Conservation (phyloP, 2,888 invertebrate genomes). For the Tridacna gigas region DNA sequence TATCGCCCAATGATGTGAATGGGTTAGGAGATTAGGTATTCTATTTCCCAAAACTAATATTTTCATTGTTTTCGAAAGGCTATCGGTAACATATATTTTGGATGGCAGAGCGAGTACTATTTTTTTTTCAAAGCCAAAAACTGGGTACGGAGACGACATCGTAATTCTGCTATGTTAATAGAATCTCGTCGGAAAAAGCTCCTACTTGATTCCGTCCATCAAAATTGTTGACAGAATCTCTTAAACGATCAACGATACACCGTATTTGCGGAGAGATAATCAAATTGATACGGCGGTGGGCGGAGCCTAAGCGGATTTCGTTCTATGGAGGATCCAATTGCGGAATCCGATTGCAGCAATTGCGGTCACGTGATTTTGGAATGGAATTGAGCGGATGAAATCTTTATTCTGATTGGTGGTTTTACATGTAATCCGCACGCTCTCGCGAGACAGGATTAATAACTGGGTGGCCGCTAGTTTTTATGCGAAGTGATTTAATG, state of each 20-base stretch:
- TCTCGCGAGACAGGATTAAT: conserved; percentile 15
- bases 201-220: conserved; percentile 16
- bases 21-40: conserved; percentile 50
- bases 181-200: conserved; percentile 19
- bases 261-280: conserved; percentile 18
- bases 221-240: conserved; percentile 23
- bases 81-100: conserved; percentile 62
- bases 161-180: conserved; percentile 22
- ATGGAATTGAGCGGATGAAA: conserved; percentile 7
- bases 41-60: conserved; percentile 58
- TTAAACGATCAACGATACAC: conserved; percentile 25
- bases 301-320: neutral
- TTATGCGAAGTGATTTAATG: conserved; percentile 25
- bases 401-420: neutral
- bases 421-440: neutral
- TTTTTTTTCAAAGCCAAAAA: neutral
- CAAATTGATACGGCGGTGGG: conserved; percentile 9
- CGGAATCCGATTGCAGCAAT: neutral
- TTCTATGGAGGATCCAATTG: neutral
- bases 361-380: conserved; percentile 9
- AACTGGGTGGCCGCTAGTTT: conserved; percentile 25
- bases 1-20: no score
- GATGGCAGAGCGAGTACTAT: conserved; percentile 4
- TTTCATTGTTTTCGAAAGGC: conserved; percentile 62
- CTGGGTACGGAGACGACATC: neutral